Conservation (phyloP, 2,888 invertebrate genomes). For the Scelioninae gen. 1 region DNA sequence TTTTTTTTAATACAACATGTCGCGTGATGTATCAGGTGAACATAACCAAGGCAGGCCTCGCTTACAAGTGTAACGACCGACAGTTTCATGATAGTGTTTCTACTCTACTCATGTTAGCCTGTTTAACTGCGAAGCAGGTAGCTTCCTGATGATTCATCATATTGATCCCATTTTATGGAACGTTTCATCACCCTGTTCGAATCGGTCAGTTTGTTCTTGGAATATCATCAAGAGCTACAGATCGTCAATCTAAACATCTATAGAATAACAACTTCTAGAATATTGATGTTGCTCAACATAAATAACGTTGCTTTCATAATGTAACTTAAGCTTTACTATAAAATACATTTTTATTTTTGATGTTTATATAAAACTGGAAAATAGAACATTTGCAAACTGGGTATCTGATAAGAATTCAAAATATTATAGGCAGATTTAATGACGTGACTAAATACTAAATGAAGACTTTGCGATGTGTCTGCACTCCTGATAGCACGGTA, state of each 20-base stretch:
- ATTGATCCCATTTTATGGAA: constrained; percentile 8
- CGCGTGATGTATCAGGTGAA: constrained; percentile 80
- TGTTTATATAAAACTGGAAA: too few relatives aligned
- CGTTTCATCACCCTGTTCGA: background rate
- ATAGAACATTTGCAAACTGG: too few relatives aligned
- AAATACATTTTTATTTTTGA: too few relatives aligned
- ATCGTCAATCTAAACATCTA: too few relatives aligned
- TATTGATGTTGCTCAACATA: too few relatives aligned
- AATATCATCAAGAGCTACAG: too few relatives aligned
- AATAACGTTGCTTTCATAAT: too few relatives aligned
- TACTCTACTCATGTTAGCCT: constrained; percentile 79
- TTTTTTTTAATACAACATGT: constrained; percentile 83
- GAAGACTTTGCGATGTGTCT: constrained; percentile 68
- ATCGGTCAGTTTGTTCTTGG: too few relatives aligned
- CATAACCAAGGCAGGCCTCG: constrained; percentile 72
- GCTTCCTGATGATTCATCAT: constrained; percentile 75
- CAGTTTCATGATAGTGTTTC: constrained; percentile 70
- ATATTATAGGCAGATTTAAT: background rate
- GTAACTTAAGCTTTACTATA: too few relatives aligned
- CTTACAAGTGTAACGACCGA: constrained; percentile 76
- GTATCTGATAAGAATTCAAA: too few relatives aligned
- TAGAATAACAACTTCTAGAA: too few relatives aligned
- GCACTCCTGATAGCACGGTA: constrained; percentile 77
- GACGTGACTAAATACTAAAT: background rate
- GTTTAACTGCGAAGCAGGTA: constrained; percentile 77